Conservation (phyloP, 2,113 vertebrate species). For the Pristiophorus japonicus region DNA sequence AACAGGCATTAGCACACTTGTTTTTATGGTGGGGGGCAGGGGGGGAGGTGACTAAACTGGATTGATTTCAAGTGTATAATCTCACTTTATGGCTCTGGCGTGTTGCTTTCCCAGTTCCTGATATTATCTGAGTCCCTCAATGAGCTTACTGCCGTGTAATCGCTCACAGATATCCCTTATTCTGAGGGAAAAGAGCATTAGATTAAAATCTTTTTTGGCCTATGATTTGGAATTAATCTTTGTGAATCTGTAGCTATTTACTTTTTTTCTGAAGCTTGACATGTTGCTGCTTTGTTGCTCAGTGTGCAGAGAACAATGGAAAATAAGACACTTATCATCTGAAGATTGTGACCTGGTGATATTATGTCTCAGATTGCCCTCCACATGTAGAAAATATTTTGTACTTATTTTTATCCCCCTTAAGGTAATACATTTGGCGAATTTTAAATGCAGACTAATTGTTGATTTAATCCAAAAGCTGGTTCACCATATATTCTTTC, state of each 20-base stretch:
- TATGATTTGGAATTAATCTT: background rate
- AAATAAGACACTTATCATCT: background rate
- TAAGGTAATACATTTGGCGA: background rate
- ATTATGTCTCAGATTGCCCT: background rate
- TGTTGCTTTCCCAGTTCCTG: background rate
- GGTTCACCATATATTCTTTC: background rate
- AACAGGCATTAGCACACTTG: background rate
- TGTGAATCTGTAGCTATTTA: background rate
- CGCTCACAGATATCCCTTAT: background rate
- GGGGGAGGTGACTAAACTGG: background rate
- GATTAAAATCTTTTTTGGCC: background rate
- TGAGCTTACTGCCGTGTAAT: background rate
- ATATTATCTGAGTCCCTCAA: background rate
- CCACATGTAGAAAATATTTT: background rate
- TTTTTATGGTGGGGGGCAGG: background rate
- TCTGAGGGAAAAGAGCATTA: background rate
- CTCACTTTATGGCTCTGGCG: background rate
- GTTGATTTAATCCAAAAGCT: background rate
- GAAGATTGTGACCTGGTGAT: background rate
- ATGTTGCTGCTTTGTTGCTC: background rate
- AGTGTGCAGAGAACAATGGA: background rate
- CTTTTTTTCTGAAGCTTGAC: background rate
- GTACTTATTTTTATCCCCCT: background rate
- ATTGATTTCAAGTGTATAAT: background rate
- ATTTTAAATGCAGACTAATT: background rate